These are phyloP conservation scores for Parasteatoda tepidariorum DNA, from an alignment of 1,140 invertebrate species.

Conservation along the genomic window DNA sequence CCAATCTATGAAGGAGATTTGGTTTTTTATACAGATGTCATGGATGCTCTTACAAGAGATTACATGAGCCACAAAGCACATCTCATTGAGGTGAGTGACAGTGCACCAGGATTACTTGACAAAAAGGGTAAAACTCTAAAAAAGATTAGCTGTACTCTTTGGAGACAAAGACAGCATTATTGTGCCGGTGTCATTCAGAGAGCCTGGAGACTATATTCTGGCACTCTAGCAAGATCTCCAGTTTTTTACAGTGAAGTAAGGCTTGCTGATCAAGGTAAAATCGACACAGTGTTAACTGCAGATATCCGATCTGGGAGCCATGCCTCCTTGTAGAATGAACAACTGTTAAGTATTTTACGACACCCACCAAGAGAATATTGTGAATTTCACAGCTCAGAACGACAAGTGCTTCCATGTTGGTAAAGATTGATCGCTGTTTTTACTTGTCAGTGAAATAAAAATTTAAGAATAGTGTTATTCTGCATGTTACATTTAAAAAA, in stretches of 20 bases:
- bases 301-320: constrained; percentile 43
- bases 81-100: constrained; percentile 69
- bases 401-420: constrained; percentile 38
- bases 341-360: too few relatives aligned
- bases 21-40: constrained; percentile 98
- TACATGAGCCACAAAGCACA: constrained; percentile 93
- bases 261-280: constrained; percentile 33
- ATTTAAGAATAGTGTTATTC: too few relatives aligned
- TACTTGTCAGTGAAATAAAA: too few relatives aligned
- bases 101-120: constrained; percentile 20
- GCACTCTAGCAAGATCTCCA: constrained; percentile 63
- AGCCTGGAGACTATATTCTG: constrained; percentile 77
- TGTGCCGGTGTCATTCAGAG: constrained; percentile 96
- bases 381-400: constrained; percentile 18
- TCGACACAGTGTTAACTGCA: constrained; percentile 43
- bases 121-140: constrained; percentile 86
- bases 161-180: constrained; percentile 95
- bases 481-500: too few relatives aligned
- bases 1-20: constrained; percentile 96
- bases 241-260: constrained; percentile 56
- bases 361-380: not conserved
- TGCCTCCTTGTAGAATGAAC: constrained; percentile 42
- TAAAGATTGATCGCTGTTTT: too few relatives aligned
- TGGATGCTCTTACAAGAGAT: constrained; percentile 77
- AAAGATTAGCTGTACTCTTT: constrained; percentile 92